Percentiles rank a stretch among this genome's conserved stretches.
Conservation (phyloP, 2,113 vertebrate species). For the Nesogale talazaci region DNA sequence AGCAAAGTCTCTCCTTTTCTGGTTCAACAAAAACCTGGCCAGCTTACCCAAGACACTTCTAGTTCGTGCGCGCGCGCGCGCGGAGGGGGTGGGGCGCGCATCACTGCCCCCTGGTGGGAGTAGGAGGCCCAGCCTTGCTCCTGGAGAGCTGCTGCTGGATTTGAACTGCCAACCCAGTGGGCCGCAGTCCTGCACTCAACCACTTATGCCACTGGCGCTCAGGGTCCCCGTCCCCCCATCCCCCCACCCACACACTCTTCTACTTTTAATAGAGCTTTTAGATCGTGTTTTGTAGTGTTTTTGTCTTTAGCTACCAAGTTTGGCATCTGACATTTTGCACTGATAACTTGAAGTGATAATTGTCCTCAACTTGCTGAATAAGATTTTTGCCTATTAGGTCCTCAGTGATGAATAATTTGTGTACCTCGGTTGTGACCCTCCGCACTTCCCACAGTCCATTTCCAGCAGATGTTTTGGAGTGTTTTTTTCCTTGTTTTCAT, state of each 20-base stretch:
- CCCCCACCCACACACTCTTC: too few relatives aligned
- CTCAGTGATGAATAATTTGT: constrained; percentile 37
- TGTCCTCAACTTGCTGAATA: constrained; percentile 22
- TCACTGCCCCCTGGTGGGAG: too few relatives aligned
- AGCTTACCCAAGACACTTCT: constrained; percentile 12
- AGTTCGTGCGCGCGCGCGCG: too few relatives aligned
- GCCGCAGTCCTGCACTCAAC: too few relatives aligned
- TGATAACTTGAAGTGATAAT: neutral
- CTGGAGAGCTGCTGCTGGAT: too few relatives aligned
- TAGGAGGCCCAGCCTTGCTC: too few relatives aligned
- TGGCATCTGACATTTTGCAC: constrained; percentile 21
- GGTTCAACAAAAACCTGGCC: neutral
- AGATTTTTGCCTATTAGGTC: constrained; percentile 32
- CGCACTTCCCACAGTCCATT: constrained; percentile 32
- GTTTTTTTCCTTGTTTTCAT: too few relatives aligned
- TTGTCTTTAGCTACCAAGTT: neutral
- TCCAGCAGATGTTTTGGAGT: neutral
- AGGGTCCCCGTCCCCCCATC: too few relatives aligned
- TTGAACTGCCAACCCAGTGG: too few relatives aligned
- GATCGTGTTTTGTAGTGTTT: too few relatives aligned
- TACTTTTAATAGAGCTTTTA: constrained; percentile 24
- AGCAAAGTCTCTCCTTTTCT: constrained; percentile 21
- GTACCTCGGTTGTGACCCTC: constrained; percentile 7
- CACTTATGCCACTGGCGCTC: too few relatives aligned
- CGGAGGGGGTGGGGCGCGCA: too few relatives aligned